A percentile compares a stretch with the other conserved stretches of the same genome.
These are phyloP conservation scores for Rhombomys opimus DNA, from an alignment of 2,113 vertebrate species.

Conservation along the genomic window DNA sequence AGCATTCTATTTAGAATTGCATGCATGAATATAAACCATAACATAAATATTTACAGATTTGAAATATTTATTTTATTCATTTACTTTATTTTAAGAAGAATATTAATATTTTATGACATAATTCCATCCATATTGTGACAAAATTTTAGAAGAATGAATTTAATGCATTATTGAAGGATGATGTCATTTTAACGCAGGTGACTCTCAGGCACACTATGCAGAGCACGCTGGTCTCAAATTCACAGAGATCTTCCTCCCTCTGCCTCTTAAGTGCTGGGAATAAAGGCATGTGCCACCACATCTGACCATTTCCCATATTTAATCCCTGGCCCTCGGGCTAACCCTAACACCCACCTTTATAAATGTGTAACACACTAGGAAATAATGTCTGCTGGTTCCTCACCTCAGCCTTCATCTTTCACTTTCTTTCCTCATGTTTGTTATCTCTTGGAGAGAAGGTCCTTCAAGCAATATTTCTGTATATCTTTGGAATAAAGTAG, in stretches of 20 bases:
- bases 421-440: neutral
- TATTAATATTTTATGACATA: neutral
- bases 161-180: neutral
- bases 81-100: neutral
- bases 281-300: neutral
- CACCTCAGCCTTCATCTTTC: fast-evolving
- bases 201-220: neutral
- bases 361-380: neutral
- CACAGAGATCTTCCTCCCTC: neutral
- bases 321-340: neutral
- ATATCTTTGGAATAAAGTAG: neutral
- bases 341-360: neutral
- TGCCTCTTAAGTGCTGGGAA: neutral
- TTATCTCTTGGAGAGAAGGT: neutral
- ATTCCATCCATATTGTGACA: neutral
- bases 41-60: neutral
- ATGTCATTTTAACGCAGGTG: neutral
- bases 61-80: neutral
- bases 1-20: neutral
- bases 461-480: neutral
- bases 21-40: slow-evolving; percentile 2
- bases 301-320: neutral
- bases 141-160: neutral
- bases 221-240: neutral
- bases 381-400: neutral